phyloP scores from a whole-genome alignment of 1,140 invertebrate genomes.

The Oryctes rhinoceros region DNA sequence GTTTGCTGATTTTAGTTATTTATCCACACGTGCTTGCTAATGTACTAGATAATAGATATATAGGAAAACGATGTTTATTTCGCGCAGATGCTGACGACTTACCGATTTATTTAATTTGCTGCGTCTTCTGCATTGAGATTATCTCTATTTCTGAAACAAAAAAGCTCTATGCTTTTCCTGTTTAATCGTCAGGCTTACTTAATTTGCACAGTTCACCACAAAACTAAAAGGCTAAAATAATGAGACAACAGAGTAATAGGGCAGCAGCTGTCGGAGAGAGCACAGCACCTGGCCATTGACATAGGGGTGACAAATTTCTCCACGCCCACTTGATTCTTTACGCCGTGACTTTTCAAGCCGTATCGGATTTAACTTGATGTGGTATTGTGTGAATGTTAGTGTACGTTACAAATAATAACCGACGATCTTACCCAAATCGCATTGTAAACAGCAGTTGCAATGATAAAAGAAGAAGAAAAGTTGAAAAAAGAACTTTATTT shows the following conservation, averaged over 20 bases:
- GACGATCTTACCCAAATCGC: constrained; percentile 29
- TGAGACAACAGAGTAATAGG: constrained; percentile 27
- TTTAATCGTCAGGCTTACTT: not conserved
- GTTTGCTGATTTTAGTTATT: too few species aligned
- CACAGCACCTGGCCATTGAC: constrained; percentile 55
- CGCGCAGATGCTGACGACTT: too few species aligned
- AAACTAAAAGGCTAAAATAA: constrained; percentile 14
- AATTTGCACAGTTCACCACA: not conserved
- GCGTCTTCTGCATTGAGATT: too few species aligned
- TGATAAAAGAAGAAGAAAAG: not conserved
- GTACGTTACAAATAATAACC: constrained; percentile 44
- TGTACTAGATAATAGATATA: too few species aligned
- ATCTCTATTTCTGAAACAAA: not conserved
- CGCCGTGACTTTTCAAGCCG: constrained; percentile 62
- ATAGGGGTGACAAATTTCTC: constrained; percentile 59
- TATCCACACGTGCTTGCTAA: too few species aligned
- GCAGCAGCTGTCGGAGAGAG: constrained; percentile 47
- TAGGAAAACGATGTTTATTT: too few species aligned
- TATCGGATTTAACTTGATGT: constrained; percentile 56
- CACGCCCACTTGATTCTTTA: constrained; percentile 62
- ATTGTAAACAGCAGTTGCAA: constrained; percentile 22
- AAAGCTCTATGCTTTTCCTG: not conserved
- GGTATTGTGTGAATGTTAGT: constrained; percentile 8
- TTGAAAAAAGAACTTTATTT: too few species aligned
- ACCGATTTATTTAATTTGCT: too few species aligned